These are phyloP conservation scores for Triplophysa dalaica DNA, from an alignment of 2,113 vertebrate species.

Conservation along the genomic window DNA sequence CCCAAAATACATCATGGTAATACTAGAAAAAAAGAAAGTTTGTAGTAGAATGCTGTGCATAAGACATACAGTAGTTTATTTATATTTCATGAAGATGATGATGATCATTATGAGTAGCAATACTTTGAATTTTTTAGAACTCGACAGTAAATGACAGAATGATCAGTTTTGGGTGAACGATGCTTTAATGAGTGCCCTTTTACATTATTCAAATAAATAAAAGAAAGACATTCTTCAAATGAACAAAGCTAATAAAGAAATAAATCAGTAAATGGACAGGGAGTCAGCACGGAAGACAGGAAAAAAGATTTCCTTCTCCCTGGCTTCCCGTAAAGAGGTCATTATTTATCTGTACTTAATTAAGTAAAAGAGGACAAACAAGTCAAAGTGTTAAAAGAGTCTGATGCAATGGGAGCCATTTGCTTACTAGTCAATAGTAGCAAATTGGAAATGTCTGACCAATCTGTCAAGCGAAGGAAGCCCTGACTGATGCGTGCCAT, in stretches of 20 bases:
- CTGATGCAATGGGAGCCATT: slow-evolving; percentile 49
- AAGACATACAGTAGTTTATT: no score
- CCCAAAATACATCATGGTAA: no score
- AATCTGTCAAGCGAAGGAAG: slow-evolving; percentile 45
- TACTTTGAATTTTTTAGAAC: no score
- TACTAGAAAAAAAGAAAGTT: no score
- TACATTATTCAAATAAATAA: neutral
- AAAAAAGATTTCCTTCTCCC: slow-evolving; percentile 43
- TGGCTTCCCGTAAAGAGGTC: slow-evolving; percentile 63
- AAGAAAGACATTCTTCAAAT: neutral
- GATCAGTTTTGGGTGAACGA: neutral
- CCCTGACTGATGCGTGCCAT: slow-evolving; percentile 42
- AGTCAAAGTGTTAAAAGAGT: slow-evolving; percentile 68
- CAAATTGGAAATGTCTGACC: slow-evolving; percentile 52
- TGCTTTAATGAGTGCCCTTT: no score
- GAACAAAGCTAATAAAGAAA: neutral
- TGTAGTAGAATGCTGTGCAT: no score
- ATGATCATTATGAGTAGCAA: no score
- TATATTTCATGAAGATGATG: no score
- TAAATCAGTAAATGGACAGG: neutral
- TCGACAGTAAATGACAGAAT: neutral
- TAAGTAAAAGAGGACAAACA: slow-evolving; percentile 75
- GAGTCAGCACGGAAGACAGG: slow-evolving; percentile 18
- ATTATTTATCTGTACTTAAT: slow-evolving; percentile 74
- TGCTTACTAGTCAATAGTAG: slow-evolving; percentile 61